Evolutionary conservation across 2,797 vertebrate species (phyloP).

Genomic region (Typhlichthys subterraneus): DNA sequence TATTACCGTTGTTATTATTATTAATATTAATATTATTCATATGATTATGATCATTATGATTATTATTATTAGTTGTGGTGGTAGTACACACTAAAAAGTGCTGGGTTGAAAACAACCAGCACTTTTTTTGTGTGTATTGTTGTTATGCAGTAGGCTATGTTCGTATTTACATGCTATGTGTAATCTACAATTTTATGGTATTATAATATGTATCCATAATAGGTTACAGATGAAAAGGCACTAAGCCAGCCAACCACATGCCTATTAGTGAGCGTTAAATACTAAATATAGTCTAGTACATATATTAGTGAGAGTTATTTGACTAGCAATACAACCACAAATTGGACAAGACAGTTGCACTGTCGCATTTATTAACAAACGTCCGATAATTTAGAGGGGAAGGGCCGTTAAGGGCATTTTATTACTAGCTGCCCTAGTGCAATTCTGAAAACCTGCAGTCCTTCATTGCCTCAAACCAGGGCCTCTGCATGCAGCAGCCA

Average conservation of each 20-base stretch:
- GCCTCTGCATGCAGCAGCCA: slow-evolving; percentile 55
- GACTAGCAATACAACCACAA: slow-evolving; percentile 66
- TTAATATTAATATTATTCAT: neutral
- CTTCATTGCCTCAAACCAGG: slow-evolving; percentile 31
- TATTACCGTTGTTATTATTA: slow-evolving; percentile 4
- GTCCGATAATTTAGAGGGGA: slow-evolving; percentile 37
- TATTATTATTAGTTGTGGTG: too few species aligned
- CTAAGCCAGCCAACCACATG: slow-evolving; percentile 54
- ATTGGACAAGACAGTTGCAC: slow-evolving; percentile 76
- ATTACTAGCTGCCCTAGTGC: slow-evolving; percentile 16
- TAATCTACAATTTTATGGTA: slow-evolving; percentile 22
- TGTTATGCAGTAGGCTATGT: too few species aligned
- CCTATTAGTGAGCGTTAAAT: slow-evolving; percentile 50
- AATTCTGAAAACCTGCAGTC: slow-evolving; percentile 54
- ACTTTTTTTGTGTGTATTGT: too few species aligned
- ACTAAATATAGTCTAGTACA: slow-evolving; percentile 62
- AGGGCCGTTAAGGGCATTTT: slow-evolving; percentile 42
- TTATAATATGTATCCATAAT: slow-evolving; percentile 36
- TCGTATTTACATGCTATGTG: neutral
- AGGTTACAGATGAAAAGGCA: slow-evolving; percentile 63
- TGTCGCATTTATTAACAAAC: slow-evolving; percentile 70
- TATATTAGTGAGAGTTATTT: slow-evolving; percentile 67
- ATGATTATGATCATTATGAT: neutral
- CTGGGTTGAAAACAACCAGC: too few species aligned
- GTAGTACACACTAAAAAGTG: too few species aligned